A percentile compares a stretch with the other conserved stretches of the same genome.
Conservation (phyloP, 92 coral and sea anemone genomes). For the Zoanthus sansibaricus region DNA sequence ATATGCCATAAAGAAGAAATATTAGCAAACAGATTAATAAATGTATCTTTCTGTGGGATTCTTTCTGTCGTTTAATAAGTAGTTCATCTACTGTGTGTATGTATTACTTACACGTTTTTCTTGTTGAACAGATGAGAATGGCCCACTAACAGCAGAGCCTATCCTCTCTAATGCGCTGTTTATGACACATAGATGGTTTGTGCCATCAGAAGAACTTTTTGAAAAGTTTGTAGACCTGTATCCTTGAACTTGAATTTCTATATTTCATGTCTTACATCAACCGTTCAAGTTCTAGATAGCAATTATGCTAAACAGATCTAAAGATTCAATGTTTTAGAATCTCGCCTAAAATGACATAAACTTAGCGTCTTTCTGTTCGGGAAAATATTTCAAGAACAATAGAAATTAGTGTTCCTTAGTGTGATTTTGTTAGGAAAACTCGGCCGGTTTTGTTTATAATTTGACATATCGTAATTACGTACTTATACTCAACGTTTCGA, state of each 20-base stretch:
- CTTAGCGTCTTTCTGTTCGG: neutral
- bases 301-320: neutral
- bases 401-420: neutral
- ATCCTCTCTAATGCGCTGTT: conserved; percentile 83
- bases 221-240: conserved; percentile 84
- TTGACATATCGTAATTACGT: neutral
- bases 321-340: neutral
- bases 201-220: conserved; percentile 83
- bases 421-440: neutral
- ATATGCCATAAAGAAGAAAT: neutral
- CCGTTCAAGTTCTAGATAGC: neutral
- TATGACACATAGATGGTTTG: conserved; percentile 94
- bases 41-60: neutral
- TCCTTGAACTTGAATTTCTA: conserved; percentile 49
- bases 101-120: neutral
- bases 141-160: conserved; percentile 70
- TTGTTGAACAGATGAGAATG: conserved; percentile 76
- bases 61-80: neutral
- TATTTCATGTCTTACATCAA: neutral
- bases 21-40: neutral
- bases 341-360: neutral
- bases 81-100: too few species aligned
- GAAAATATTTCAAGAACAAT: neutral
- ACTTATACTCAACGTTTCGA: too few species aligned
- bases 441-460: neutral